A percentile compares a stretch with the other conserved stretches of the same genome.
Conservation (phyloP, 2,113 vertebrate genomes). For the Salvator merianae region DNA sequence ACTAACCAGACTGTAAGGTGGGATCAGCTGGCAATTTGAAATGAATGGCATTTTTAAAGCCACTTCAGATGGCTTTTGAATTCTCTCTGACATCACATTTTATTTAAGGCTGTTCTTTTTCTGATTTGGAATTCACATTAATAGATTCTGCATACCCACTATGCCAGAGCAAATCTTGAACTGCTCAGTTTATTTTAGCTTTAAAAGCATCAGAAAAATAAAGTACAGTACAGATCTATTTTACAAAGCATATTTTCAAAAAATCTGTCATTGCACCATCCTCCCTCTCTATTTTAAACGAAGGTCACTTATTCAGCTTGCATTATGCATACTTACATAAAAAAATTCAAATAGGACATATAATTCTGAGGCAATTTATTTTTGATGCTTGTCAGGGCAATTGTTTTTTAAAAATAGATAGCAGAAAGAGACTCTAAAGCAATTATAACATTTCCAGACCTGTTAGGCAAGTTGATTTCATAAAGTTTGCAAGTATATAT, state of each 20-base stretch:
- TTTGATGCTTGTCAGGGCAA: not conserved
- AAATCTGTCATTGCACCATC: not conserved
- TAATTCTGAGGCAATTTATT: not conserved
- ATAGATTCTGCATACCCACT: not conserved
- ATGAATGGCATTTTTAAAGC: slow-evolving; percentile 3
- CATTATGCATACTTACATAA: slow-evolving; percentile 8
- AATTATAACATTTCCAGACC: not conserved
- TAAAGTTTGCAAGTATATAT: not conserved
- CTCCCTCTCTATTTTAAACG: not conserved
- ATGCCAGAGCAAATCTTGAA: slow-evolving; percentile 31
- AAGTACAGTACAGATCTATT: slow-evolving; percentile 17
- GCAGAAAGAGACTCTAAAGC: not conserved
- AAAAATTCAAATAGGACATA: not conserved
- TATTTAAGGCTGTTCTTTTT: slow-evolving; percentile 17
- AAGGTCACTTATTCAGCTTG: slow-evolving; percentile 21
- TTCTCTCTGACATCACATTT: slow-evolving; percentile 8
- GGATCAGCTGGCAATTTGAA: slow-evolving; percentile 10
- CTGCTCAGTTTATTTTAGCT: slow-evolving; percentile 29
- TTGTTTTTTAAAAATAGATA: not conserved
- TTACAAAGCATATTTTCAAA: not conserved
- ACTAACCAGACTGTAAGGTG: not conserved
- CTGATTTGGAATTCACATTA: not conserved
- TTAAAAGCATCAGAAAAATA: slow-evolving; percentile 7
- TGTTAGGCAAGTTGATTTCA: not conserved
- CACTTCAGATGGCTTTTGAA: slow-evolving; percentile 2